Evolutionary conservation across 35 echinoderm and acorn worm genomes (phyloP).

Genomic region (Stichopus chloronotus): DNA sequence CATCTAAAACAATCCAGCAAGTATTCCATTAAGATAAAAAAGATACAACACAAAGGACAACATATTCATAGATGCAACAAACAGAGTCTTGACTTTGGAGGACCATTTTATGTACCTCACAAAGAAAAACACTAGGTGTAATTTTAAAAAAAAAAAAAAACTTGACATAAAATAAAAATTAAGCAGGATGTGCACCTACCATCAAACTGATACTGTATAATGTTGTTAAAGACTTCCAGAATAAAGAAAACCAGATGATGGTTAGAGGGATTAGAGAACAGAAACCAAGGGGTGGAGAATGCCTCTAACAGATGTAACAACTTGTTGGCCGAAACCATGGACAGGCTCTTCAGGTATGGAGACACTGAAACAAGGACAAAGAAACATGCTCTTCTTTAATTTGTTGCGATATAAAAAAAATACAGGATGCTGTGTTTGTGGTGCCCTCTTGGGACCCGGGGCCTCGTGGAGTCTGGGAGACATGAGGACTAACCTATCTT

Average conservation of each 20-base stretch:
- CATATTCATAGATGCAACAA: too few relatives aligned
- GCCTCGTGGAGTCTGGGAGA: too few relatives aligned
- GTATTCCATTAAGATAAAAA: too few relatives aligned
- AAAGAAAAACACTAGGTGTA: too few relatives aligned
- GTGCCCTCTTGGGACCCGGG: too few relatives aligned
- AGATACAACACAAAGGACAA: too few relatives aligned
- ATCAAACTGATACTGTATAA: slow-evolving; percentile 99
- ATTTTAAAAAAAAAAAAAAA: too few relatives aligned
- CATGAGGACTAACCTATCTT: too few relatives aligned
- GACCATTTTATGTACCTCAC: too few relatives aligned
- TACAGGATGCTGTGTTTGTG: too few relatives aligned
- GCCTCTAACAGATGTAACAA: slow-evolving; percentile 94
- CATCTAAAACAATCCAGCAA: too few relatives aligned
- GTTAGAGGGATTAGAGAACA: slow-evolving; percentile 95
- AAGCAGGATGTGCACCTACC: slow-evolving; percentile 59
- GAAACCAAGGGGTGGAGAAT: slow-evolving; percentile 97
- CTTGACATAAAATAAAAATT: neutral
- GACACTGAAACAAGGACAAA: slow-evolving; percentile 66
- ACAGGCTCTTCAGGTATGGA: slow-evolving; percentile 96
- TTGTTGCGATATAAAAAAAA: neutral
- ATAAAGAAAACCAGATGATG: slow-evolving; percentile 98
- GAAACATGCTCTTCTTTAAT: neutral
- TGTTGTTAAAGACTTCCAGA: slow-evolving; percentile 98
- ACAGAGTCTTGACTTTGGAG: too few relatives aligned
- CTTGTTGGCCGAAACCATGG: slow-evolving; percentile 98